Evolutionary conservation across 2,888 invertebrate species (phyloP).

Genomic region (Ophonus ardosiacus): DNA sequence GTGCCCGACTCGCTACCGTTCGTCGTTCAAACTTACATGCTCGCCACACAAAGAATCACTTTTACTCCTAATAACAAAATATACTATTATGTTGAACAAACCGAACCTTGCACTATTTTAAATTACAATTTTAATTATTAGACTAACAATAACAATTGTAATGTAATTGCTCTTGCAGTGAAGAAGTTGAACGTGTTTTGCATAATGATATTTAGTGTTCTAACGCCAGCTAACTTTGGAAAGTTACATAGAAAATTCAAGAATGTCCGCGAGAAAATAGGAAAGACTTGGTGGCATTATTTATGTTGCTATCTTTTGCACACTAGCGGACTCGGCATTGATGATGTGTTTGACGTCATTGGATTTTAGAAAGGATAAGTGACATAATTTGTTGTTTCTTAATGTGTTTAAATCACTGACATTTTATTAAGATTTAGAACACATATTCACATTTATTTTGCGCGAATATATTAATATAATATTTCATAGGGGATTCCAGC

Average conservation of each 20-base stretch:
- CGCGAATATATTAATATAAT: background rate
- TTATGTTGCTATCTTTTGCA: background rate
- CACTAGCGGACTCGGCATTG: background rate
- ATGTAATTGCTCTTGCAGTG: background rate
- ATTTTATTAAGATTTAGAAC: conserved; percentile 16
- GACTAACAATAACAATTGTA: background rate
- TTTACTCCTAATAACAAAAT: too few relatives aligned
- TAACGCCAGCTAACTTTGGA: conserved; percentile 29
- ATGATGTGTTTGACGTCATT: background rate
- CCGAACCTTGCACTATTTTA: conserved; percentile 3
- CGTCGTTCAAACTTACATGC: too few relatives aligned
- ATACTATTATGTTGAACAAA: background rate
- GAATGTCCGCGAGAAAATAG: background rate
- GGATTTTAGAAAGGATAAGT: conserved; percentile 25
- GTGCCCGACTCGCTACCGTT: too few relatives aligned
- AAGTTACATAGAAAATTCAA: conserved; percentile 24
- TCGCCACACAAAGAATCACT: too few relatives aligned
- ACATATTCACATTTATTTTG: background rate
- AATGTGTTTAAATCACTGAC: conserved; percentile 16
- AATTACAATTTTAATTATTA: background rate
- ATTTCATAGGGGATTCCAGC: too few relatives aligned
- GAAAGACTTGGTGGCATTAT: background rate
- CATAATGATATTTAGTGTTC: conserved; percentile 17
- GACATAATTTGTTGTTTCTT: conserved; percentile 41
- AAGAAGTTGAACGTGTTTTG: conserved; percentile 13